Base-by-base conservation (phyloP, 2,113 vertebrate genomes). In the Mesoclemmys tuberculata region DNA sequence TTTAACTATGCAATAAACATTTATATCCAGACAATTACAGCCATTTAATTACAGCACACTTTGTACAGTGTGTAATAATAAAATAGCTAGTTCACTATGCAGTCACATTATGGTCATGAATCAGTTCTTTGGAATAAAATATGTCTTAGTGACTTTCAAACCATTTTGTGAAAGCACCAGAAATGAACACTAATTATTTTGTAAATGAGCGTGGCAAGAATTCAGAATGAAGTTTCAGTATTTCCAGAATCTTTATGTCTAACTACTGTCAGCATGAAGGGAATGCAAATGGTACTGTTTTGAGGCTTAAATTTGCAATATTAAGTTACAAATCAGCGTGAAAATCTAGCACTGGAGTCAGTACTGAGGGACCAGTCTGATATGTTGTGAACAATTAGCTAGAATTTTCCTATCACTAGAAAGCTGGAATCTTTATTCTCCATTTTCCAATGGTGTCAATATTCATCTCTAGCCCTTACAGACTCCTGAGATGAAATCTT, bases 171-270 rank as follows among this genome's bases (percentile, higher is more conserved):
- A 95, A 83, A 29, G 85, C 56, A 68, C 12, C 89, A 48, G 77
- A 88, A 94, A 91, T 24, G 38, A 96, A 86, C 49, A 82, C 93
- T 64, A 84, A 87, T 84, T 92, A 94, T 27, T 90, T 92, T 4
- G 11, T 14, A 87, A 0, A 0, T 52, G 82, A 86, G 75, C 27
- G 54, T 93, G 87, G 78, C 82, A 84, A 82, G 86, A 92, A 13
- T n/a, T 84, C 92, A 75, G 81, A 52, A 11, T 0, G 0, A 54
- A 82, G 54, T 88, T 90, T 52, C 49, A 83, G 38, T 41, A 51
- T 41, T 90, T 92, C 74, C 83, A 89, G 84, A 48, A 93, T 82
- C 48, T 4, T 56, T 52, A 89, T 41, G n/a, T 38, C 41, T 38
- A 74, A 55, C 56, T 81, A 35, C 44, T 27, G 84, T 61, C 88